These are phyloP conservation scores for Temnothorax nylanderi DNA, from an alignment of 1,140 invertebrate genomes.

Conservation along the genomic window DNA sequence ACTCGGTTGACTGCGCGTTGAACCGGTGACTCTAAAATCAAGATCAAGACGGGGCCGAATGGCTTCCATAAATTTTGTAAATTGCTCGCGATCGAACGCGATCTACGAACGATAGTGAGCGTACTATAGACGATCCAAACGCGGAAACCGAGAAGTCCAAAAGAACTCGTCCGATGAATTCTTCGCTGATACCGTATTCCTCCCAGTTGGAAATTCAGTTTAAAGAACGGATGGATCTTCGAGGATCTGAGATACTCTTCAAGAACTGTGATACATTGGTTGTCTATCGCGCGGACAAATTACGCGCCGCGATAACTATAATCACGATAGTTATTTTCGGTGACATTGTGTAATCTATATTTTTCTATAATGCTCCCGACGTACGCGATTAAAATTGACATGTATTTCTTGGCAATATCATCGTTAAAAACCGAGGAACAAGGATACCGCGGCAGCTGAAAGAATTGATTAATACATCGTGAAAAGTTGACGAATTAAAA, in stretches of 20 bases:
- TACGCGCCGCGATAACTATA: not conserved
- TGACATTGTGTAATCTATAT: not conserved
- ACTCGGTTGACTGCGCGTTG: slow-evolving; percentile 49
- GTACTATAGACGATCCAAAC: not conserved
- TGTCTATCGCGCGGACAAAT: slow-evolving; percentile 7
- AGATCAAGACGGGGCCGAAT: slow-evolving; percentile 26
- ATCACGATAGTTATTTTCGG: not conserved
- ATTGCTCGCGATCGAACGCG: not conserved
- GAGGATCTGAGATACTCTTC: not conserved
- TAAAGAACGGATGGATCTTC: not conserved
- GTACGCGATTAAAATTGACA: slow-evolving; percentile 34
- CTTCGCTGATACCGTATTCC: not conserved
- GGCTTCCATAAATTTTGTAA: slow-evolving; percentile 53
- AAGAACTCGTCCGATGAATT: not conserved
- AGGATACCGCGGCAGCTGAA: not conserved
- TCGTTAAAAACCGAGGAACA: not conserved
- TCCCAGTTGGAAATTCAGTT: not conserved
- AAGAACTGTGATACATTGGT: not conserved
- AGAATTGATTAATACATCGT: not conserved
- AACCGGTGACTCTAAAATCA: slow-evolving; percentile 37
- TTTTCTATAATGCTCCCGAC: not conserved
- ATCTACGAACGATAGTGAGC: not conserved
- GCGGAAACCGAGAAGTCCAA: not conserved
- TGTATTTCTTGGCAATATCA: not conserved
- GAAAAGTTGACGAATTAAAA: not conserved